Evolutionary conservation across 2,113 vertebrate genomes (phyloP).

Genomic region (Machaerirhynchus nigripectus): DNA sequence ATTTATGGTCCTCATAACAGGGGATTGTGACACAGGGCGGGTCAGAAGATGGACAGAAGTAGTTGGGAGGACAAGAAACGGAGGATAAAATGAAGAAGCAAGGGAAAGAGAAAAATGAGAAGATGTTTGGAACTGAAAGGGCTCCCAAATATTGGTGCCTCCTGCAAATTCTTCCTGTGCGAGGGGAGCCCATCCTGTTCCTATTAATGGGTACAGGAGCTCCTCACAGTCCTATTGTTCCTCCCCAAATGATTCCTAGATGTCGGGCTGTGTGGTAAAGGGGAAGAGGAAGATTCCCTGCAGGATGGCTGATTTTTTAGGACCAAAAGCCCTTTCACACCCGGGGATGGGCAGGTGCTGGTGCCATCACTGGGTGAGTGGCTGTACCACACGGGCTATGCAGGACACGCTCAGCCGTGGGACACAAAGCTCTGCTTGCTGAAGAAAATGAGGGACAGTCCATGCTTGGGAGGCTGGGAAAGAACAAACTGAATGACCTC

Average conservation of each 20-base stretch:
- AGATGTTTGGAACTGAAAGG: neutral
- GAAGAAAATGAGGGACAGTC: neutral
- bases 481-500: neutral
- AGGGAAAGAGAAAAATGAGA: neutral
- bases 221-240: rapidly evolving
- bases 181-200: neutral
- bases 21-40: neutral
- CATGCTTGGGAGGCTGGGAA: neutral
- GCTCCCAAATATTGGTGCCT: neutral
- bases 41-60: neutral
- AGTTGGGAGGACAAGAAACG: neutral
- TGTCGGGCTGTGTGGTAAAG: neutral
- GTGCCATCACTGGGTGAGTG: neutral
- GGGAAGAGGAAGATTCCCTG: neutral
- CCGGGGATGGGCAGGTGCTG: neutral
- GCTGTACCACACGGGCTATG: neutral
- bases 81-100: neutral
- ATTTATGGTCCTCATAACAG: neutral
- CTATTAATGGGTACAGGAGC: neutral
- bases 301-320: neutral
- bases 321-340: neutral
- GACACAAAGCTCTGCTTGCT: neutral
- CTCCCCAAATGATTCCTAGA: neutral
- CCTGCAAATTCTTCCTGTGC: neutral
- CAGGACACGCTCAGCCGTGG: neutral